Percentiles rank a stretch among this genome's conserved stretches.
Evolutionary conservation across 2,888 invertebrate species (phyloP).

Genomic region (Steinernema carpocapsae): DNA sequence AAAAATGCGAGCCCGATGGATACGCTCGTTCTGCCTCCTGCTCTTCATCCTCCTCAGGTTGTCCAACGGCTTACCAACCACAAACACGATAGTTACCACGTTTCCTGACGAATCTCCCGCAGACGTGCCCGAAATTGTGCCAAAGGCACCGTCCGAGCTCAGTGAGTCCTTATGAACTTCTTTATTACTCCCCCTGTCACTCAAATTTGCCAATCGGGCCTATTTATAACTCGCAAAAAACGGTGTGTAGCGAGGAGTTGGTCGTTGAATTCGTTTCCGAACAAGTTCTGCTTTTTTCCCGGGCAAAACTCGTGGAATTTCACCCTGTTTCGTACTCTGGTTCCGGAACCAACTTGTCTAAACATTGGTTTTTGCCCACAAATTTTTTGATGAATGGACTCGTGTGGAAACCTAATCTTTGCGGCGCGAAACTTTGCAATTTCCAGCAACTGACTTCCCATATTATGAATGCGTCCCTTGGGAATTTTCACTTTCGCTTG

Average conservation of each 20-base stretch:
- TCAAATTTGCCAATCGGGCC: background rate
- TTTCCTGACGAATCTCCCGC: constrained; percentile 12
- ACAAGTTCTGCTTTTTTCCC: background rate
- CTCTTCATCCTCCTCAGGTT: constrained; percentile 17
- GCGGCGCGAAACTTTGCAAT: too few relatives aligned
- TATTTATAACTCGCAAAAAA: constrained; percentile 5
- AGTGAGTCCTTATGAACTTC: constrained; percentile 1
- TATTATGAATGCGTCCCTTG: background rate
- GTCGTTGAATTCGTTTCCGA: background rate
- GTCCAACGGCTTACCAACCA: background rate
- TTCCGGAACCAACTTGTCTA: too few relatives aligned
- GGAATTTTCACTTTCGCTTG: background rate
- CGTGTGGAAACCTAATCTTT: too few relatives aligned
- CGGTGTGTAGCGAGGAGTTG: too few relatives aligned
- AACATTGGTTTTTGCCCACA: too few relatives aligned
- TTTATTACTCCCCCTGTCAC: constrained; percentile 8
- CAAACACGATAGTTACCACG: background rate
- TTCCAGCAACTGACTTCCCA: too few relatives aligned
- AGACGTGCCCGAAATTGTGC: background rate
- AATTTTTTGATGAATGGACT: too few relatives aligned
- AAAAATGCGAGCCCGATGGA: constrained; percentile 20
- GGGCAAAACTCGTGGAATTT: too few relatives aligned
- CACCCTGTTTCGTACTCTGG: too few relatives aligned
- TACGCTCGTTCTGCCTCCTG: constrained; percentile 21
- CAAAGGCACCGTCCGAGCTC: background rate